These are phyloP conservation scores for Pectinophora gossypiella DNA, from an alignment of 1,140 invertebrate species.

Conservation along the genomic window DNA sequence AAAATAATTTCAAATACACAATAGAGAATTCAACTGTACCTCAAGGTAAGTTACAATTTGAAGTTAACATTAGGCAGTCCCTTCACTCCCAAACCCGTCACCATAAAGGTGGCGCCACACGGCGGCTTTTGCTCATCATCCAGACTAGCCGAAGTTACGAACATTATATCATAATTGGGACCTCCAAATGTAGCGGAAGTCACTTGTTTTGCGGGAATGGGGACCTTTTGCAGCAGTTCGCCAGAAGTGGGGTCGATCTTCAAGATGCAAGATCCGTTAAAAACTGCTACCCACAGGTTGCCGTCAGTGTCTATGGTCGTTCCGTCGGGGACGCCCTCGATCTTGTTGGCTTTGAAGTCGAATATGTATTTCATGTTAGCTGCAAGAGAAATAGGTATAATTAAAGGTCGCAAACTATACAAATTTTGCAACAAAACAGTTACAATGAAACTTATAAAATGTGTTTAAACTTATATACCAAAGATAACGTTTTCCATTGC, in stretches of 20 bases:
- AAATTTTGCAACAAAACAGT: too few species aligned
- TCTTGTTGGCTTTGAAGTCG: constrained; percentile 70
- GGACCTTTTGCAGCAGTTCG: constrained; percentile 75
- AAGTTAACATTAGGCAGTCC: constrained; percentile 17
- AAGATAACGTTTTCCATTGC: too few species aligned
- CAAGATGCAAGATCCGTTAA: constrained; percentile 70
- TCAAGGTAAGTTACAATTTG: constrained; percentile 11
- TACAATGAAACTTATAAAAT: too few species aligned
- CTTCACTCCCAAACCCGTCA: constrained; percentile 16
- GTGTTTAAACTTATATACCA: too few species aligned
- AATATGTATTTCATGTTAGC: constrained; percentile 75
- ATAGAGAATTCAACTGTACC: too few species aligned
- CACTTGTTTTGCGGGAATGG: constrained; percentile 82
- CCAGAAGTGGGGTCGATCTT: constrained; percentile 53
- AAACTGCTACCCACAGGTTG: constrained; percentile 83
- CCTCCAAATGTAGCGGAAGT: constrained; percentile 90
- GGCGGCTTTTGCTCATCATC: constrained; percentile 15
- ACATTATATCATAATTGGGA: constrained; percentile 83
- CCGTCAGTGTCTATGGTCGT: constrained; percentile 84
- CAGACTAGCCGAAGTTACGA: constrained; percentile 81
- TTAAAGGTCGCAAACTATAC: too few species aligned
- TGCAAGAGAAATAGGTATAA: too few species aligned
- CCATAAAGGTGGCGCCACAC: constrained; percentile 15
- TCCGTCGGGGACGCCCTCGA: constrained; percentile 79
- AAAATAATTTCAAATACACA: too few species aligned